phyloP scores from a whole-genome alignment of 2,113 vertebrate genomes.

The Pangasianodon hypophthalmus region DNA sequence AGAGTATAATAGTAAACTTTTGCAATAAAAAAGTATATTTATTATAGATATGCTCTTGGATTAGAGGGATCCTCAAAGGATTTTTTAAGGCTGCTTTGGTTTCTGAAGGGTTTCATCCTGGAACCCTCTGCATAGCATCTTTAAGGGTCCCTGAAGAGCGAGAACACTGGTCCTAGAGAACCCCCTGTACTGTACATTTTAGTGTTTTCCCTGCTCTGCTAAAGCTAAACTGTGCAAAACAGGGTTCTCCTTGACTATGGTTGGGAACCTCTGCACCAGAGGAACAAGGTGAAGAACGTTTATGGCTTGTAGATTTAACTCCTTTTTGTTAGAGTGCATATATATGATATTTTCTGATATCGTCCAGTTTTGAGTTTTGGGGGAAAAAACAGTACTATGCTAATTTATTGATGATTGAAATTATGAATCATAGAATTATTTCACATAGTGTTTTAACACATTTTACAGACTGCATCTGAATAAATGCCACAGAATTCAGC shows the following conservation, averaged over 20 bases:
- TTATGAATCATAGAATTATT: neutral
- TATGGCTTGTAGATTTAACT: neutral
- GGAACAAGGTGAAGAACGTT: neutral
- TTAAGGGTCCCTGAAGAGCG: neutral
- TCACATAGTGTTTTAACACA: neutral
- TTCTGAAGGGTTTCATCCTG: neutral
- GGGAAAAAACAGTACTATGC: neutral
- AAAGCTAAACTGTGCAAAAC: neutral
- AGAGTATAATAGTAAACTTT: neutral
- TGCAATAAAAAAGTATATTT: neutral
- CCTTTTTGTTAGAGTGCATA: neutral
- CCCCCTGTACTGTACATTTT: neutral
- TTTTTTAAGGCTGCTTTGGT: neutral
- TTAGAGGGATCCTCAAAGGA: neutral
- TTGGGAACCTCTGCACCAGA: too few relatives aligned
- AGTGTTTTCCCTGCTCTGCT: neutral
- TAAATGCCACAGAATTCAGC: neutral
- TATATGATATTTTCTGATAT: neutral
- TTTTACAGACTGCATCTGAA: neutral
- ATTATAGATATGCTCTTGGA: neutral
- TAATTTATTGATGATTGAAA: neutral
- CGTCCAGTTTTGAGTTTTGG: neutral
- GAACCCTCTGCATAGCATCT: neutral
- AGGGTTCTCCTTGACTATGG: neutral
- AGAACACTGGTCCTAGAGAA: neutral